Evolutionary conservation across 2,888 invertebrate species (phyloP), one percentile per base, ranked within the genome.

Genomic region (Ditula angustiorana): DNA sequence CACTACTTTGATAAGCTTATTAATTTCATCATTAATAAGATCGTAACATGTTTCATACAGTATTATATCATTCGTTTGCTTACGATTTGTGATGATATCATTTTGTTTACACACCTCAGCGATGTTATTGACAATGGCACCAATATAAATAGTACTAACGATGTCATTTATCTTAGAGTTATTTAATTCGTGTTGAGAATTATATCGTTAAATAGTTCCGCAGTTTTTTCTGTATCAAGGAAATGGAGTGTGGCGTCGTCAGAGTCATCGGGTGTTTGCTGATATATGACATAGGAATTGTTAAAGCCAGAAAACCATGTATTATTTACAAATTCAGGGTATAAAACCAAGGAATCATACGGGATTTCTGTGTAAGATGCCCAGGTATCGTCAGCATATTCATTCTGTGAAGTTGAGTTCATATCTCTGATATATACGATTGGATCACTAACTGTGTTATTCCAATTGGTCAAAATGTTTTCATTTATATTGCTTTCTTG

Each of bases 291-390:
- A 11, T 44, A 44, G 7, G 28, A 49, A n/a, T 28, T 23, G 19
- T 56, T 26, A n/a, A 7, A 11, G 16, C n/a, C 19, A 21, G 19
- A 19, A 7, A 41, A 28, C 41, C 24, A 55, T 26, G 26, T 49
- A 3, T 33, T 21, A 53, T 46, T 46, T 8, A 33, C 33, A 11
- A 16, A 11, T 19, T 47, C 53, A n/a, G 26, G 21, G 21, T 37
- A 28, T 16, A 33, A 16, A 41, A 24, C 30, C 1, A 41, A 47
- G 21, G 52, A n/a, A n/a, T 57, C 56, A 33, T 50, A 62, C 28
- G 62, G 62, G 2, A 57, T 30, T 23, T 57, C 56, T 16, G 62
- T 62, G 30, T 21, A 49, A n/a, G 49, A 56, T 10, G 23, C 8
- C 24, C 30, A 41, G 19, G 47, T 28, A 11, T 30, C 30, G 13